Conservation (phyloP, 2,888 invertebrate species). For the Carterocephalus palaemon region DNA sequence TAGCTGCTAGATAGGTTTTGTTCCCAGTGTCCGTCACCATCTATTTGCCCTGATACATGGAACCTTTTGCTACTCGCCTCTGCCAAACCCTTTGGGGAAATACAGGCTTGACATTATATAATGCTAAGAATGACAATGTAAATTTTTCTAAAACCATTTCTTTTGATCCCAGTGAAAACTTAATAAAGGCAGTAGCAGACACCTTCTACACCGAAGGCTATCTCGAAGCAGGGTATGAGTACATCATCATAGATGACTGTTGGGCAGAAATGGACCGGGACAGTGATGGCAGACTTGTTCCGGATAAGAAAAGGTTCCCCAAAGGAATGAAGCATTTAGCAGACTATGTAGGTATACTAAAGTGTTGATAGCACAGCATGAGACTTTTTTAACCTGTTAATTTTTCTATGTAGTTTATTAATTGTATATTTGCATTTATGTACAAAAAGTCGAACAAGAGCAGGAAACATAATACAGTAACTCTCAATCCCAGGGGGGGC, state of each 20-base stretch:
- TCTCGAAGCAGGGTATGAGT: constrained; percentile 84
- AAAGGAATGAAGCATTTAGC: constrained; percentile 84
- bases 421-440: no score
- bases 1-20: no score
- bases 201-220: constrained; percentile 83
- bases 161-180: constrained; percentile 75
- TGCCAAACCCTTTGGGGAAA: no score
- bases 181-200: constrained; percentile 81
- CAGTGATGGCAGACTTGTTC: constrained; percentile 75
- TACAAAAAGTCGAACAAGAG: no score
- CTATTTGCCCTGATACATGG: no score
- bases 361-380: constrained; percentile 1
- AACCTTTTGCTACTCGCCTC: no score
- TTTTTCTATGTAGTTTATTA: background rate
- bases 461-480: background rate
- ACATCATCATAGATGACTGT: constrained; percentile 87
- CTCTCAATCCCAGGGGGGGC: no score
- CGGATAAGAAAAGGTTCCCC: constrained; percentile 84
- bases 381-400: background rate
- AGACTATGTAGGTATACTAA: constrained; percentile 85
- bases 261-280: constrained; percentile 83
- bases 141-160: no score
- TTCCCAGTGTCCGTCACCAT: no score
- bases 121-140: no score
- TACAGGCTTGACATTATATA: no score